Percentiles rank a stretch among this genome's conserved stretches.
phyloP scores from a whole-genome alignment of 2,888 invertebrate genomes.

The Lasioglossum morio region DNA sequence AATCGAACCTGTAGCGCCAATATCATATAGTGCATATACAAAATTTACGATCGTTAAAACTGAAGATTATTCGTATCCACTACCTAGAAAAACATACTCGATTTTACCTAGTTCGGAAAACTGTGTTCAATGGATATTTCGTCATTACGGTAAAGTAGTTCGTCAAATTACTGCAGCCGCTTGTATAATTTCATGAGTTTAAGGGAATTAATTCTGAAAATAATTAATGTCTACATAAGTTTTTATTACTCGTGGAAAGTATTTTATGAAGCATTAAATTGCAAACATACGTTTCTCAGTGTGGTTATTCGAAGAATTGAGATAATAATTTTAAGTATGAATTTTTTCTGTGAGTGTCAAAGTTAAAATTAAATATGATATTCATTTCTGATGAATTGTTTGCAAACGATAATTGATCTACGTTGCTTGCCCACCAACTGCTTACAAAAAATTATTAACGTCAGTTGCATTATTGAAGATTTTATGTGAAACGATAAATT shows the following conservation, averaged over 20 bases:
- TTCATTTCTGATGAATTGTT: not conserved
- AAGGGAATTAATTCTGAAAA: too few species aligned
- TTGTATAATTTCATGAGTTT: too few species aligned
- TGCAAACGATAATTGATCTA: too few species aligned
- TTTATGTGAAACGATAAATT: too few species aligned
- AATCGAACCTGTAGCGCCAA: too few species aligned
- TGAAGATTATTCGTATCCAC: slow-evolving; percentile 8
- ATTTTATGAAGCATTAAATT: not conserved
- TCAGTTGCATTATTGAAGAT: too few species aligned
- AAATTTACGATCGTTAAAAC: too few species aligned
- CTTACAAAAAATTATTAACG: too few species aligned
- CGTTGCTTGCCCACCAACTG: too few species aligned
- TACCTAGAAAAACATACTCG: not conserved
- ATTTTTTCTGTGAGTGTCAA: not conserved
- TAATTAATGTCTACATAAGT: too few species aligned
- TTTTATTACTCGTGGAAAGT: not conserved
- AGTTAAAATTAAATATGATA: not conserved
- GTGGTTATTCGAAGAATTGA: not conserved
- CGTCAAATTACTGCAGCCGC: too few species aligned
- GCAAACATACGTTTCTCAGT: not conserved
- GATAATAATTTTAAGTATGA: not conserved
- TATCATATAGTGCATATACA: too few species aligned
- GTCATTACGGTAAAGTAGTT: not conserved
- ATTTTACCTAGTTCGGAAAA: not conserved
- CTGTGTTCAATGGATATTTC: not conserved